Percentiles rank a stretch among this genome's conserved stretches.
Conservation (phyloP, 2,888 invertebrate species). For the Oscheius sp. region DNA sequence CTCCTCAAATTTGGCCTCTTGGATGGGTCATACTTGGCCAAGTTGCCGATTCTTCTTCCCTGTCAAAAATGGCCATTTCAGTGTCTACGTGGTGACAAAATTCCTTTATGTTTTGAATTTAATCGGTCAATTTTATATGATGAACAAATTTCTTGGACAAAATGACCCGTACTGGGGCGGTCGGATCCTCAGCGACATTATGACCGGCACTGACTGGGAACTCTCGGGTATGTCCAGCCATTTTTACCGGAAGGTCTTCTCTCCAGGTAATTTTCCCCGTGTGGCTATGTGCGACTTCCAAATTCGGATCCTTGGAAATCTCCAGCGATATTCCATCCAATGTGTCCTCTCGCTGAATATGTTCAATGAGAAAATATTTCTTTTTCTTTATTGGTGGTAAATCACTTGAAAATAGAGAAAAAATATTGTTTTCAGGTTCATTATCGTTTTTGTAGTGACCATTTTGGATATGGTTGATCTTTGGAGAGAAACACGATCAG, state of each 20-base stretch:
- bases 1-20: conserved; percentile 58
- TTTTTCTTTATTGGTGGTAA: conserved; percentile 68
- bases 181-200: conserved; percentile 63
- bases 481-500: conserved; percentile 41
- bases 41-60: conserved; percentile 41
- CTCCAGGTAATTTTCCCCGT: conserved; percentile 67
- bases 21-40: conserved; percentile 64
- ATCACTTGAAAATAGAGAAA: not conserved
- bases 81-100: conserved; percentile 68
- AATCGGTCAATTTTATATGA: conserved; percentile 67
- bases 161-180: conserved; percentile 67
- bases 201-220: conserved; percentile 69
- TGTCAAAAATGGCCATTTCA: conserved; percentile 38
- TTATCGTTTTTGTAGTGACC: conserved; percentile 51
- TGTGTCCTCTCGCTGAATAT: conserved; percentile 63
- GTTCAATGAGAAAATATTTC: conserved; percentile 72
- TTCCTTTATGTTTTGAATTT: conserved; percentile 68
- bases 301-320: conserved; percentile 54
- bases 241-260: not conserved
- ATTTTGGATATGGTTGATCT: conserved; percentile 44
- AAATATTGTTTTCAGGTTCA: conserved; percentile 32
- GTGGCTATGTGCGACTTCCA: conserved; percentile 72
- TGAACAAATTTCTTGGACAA: conserved; percentile 69
- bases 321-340: conserved; percentile 62
- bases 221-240: conserved; percentile 44